Percentiles rank a stretch among this genome's conserved stretches.
Evolutionary conservation across 1,140 invertebrate genomes (phyloP).

Genomic region (Euwallacea fornicatus): DNA sequence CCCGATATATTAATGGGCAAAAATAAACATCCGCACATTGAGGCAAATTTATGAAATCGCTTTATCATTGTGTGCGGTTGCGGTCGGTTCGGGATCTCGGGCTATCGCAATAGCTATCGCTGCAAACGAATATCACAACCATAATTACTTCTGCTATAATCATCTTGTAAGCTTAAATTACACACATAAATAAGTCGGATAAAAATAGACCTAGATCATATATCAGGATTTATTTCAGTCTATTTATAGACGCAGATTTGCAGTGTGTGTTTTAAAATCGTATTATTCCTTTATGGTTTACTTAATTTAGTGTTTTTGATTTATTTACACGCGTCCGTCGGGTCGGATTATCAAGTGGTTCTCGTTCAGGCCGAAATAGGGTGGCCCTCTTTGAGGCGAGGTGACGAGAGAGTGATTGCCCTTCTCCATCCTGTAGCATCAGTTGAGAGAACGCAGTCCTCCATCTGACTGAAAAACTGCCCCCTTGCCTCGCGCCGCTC

Average conservation of each 20-base stretch:
- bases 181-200: conserved; percentile 29
- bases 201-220: conserved; percentile 34
- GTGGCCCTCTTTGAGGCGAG: no score
- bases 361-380: no score
- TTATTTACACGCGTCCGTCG: no score
- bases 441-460: no score
- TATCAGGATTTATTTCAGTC: conserved; percentile 35
- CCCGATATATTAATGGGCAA: background rate
- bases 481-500: no score
- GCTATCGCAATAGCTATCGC: conserved; percentile 7
- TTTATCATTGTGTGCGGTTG: background rate
- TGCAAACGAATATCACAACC: conserved; percentile 9
- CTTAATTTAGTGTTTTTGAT: conserved; percentile 1
- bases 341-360: no score
- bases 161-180: conserved; percentile 28
- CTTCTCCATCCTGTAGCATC: no score
- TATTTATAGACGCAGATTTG: conserved; percentile 31
- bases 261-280: conserved; percentile 11
- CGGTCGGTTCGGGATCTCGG: background rate
- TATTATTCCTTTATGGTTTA: background rate
- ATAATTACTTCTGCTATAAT: conserved; percentile 27
- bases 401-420: no score
- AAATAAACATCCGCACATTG: background rate
- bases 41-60: background rate
- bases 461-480: no score